Base-by-base conservation (phyloP, 2,797 vertebrate species). In the Ptychobarbus kaznakovi region DNA sequence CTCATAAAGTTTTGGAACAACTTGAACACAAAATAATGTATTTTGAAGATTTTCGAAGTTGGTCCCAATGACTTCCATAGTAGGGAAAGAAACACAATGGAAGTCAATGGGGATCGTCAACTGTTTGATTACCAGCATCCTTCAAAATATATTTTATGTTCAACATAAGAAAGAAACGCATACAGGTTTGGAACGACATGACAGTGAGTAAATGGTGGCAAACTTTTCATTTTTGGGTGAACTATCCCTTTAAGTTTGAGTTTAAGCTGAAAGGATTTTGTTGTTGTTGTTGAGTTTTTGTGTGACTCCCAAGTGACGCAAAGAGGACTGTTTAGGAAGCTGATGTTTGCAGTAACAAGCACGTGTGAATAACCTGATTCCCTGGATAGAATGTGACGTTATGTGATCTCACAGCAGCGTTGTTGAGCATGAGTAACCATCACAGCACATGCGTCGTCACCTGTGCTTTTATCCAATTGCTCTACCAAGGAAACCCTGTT, bases 381-480 rank as follows among this genome's bases (percentile, higher is more conserved):
- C 46, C 58, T 65, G 35, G 15, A 69, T n/a, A 81, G 46, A 86
- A 86, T 82, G 53, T 79, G 63, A 82, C 12, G 74, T 58, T n/a
- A 86, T 74, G 20, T 42, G 84, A 87, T 63, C 83, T 81, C 49
- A 6, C 18, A 13, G 18, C 49, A 13, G 51, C 10, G 12, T 70
- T 72, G 12, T 70, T 72, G 51, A 18, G 18, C 35, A 70, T 40
- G 79, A 81, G 80, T 73, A 73, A 80, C 46, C 69, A 65, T 82
- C 53, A 72, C 70, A 56, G 69, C 82, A 65, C 70, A 46, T n/a
- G 20, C 72, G 56, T 82, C 73, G 28, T 72, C 42, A 10, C 63
- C 70, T 73, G 46, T 69, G 53, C 38, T 73, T 49, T 38, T 8
- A 77, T 73, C 35, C 74, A 53, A 28, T 56, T 56, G 75, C 9